phyloP scores from a whole-genome alignment of 2,113 vertebrate species.

The Oncorhynchus gorbuscha region DNA sequence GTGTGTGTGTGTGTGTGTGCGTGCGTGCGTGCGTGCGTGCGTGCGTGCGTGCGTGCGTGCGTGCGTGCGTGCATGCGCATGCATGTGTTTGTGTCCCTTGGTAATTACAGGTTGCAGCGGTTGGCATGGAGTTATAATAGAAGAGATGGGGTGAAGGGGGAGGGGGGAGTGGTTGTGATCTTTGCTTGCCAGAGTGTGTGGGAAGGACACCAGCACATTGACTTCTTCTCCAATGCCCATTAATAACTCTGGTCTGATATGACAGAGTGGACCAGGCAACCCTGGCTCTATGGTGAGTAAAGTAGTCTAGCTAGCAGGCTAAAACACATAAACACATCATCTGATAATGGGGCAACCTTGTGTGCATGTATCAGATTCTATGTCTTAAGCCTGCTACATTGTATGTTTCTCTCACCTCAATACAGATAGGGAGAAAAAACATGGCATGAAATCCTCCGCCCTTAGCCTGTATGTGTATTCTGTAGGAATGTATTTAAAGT shows the following conservation, averaged over 20 bases:
- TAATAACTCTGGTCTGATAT: neutral
- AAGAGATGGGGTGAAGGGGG: slow-evolving; percentile 5
- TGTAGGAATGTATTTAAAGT: slow-evolving; percentile 45
- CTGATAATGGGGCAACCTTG: neutral
- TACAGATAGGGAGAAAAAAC: slow-evolving; percentile 18
- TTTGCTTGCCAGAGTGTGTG: neutral
- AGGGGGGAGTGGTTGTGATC: neutral
- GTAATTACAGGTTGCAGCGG: slow-evolving; percentile 54
- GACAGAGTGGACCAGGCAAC: neutral
- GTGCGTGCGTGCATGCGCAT: neutral
- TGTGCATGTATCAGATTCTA: slow-evolving; percentile 16
- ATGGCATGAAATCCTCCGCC: slow-evolving; percentile 12
- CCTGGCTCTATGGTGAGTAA: neutral
- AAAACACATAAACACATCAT: no score
- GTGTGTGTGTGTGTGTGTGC: slow-evolving; percentile 13
- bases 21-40: slow-evolving; percentile 11
- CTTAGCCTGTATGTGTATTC: slow-evolving; percentile 27
- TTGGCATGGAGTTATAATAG: slow-evolving; percentile 50
- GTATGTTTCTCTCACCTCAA: slow-evolving; percentile 24
- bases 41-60: slow-evolving; percentile 14
- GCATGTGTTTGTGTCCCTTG: slow-evolving; percentile 8
- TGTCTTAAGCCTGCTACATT: slow-evolving; percentile 10
- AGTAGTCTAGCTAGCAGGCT: neutral
- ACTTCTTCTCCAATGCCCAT: neutral
- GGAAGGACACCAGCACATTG: neutral